phyloP scores from a whole-genome alignment of 2,888 invertebrate species.

The Nomada hirtipes region DNA sequence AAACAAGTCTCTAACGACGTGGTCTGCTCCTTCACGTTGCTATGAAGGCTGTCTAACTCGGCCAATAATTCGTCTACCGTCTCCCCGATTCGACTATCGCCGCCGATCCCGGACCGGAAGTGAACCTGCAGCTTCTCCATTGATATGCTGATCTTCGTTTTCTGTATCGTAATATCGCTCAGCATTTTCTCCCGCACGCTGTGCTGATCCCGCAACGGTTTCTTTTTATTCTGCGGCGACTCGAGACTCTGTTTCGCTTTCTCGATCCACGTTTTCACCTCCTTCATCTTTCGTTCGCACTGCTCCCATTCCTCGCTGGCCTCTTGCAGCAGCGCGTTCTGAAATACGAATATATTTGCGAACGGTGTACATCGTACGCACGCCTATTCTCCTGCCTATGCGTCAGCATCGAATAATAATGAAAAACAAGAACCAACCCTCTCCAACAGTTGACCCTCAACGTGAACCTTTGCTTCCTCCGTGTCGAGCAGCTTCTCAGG shows the following conservation, averaged over 20 bases:
- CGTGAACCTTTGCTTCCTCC: constrained; percentile 93
- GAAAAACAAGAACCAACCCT: constrained; percentile 87
- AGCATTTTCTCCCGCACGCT: constrained; percentile 94
- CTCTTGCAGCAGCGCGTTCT: constrained; percentile 95
- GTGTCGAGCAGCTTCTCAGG: constrained; percentile 94
- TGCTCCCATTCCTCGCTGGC: constrained; percentile 98
- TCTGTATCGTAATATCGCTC: constrained; percentile 94
- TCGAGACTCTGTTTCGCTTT: constrained; percentile 92
- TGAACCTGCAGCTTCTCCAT: constrained; percentile 97
- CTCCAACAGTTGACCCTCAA: constrained; percentile 93
- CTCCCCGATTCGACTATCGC: constrained; percentile 90
- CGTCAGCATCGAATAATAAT: background rate
- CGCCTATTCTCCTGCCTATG: background rate
- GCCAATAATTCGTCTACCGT: constrained; percentile 89
- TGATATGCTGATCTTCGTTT: constrained; percentile 94
- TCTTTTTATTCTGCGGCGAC: constrained; percentile 93
- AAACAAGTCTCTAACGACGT: constrained; percentile 90
- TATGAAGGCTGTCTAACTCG: constrained; percentile 89
- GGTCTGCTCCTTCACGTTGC: constrained; percentile 88
- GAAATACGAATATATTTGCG: constrained; percentile 60
- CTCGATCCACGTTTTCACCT: constrained; percentile 95
- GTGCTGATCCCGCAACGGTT: constrained; percentile 94
- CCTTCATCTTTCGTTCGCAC: constrained; percentile 96
- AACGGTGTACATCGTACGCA: constrained; percentile 19
- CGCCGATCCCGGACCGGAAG: constrained; percentile 93